phyloP scores from a whole-genome alignment of 2,113 vertebrate genomes.

The Tonatia bakeri region DNA sequence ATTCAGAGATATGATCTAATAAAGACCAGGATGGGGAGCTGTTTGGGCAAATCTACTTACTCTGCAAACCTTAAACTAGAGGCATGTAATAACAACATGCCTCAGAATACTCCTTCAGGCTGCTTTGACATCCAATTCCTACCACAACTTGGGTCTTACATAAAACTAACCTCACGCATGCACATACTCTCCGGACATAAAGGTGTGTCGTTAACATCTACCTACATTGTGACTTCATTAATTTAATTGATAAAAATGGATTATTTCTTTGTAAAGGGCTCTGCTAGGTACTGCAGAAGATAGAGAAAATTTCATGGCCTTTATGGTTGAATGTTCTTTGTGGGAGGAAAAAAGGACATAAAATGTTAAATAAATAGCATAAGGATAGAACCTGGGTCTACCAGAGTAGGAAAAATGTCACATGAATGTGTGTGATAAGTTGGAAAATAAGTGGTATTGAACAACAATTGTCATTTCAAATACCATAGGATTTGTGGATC shows the following conservation, averaged over 20 bases:
- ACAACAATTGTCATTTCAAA: neutral
- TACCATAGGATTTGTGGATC: neutral
- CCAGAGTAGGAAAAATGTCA: neutral
- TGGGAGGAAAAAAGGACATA: neutral
- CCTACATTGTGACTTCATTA: neutral
- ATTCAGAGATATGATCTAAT: neutral
- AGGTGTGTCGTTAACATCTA: neutral
- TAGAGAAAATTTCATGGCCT: neutral
- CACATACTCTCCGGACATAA: neutral
- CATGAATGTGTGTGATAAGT: neutral
- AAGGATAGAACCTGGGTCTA: neutral
- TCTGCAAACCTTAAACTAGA: neutral
- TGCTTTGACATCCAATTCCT: accelerated
- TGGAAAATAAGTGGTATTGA: neutral
- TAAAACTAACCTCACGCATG: neutral
- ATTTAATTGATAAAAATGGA: neutral
- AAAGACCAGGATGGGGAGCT: neutral
- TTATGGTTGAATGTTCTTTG: neutral
- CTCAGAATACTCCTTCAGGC: neutral
- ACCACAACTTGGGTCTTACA: accelerated
- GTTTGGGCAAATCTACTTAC: neutral
- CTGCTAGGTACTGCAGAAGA: neutral
- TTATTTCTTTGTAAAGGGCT: neutral
- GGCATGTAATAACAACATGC: too few relatives aligned
- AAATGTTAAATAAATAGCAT: neutral